Conservation (phyloP, 2,113 vertebrate genomes). For the Phaetusa simplex region DNA sequence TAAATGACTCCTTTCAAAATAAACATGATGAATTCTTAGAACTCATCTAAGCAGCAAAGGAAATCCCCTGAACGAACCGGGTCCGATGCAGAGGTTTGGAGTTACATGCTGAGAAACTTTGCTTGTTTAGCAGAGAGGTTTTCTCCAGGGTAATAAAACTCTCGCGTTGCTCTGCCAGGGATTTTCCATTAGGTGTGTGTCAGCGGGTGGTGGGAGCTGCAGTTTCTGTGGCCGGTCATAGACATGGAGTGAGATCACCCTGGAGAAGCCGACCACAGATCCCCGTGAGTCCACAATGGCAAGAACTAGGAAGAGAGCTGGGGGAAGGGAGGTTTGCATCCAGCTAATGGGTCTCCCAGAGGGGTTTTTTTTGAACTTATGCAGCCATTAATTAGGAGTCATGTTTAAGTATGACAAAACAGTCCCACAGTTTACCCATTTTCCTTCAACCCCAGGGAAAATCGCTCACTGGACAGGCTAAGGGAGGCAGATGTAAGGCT, state of each 20-base stretch:
- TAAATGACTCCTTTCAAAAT: neutral
- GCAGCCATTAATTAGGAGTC: neutral
- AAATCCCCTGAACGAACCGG: neutral
- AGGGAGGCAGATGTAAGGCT: neutral
- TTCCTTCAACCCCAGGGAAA: neutral
- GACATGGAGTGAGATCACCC: neutral
- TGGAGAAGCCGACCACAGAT: neutral
- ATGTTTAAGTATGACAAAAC: neutral
- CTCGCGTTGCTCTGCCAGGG: neutral
- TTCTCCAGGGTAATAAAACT: neutral
- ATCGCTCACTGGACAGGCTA: neutral
- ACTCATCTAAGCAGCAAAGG: neutral
- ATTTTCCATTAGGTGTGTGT: slow-evolving; percentile 2
- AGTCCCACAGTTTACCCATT: neutral
- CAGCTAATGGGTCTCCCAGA: neutral
- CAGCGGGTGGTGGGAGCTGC: neutral
- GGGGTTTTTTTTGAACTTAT: neutral
- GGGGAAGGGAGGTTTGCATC: neutral
- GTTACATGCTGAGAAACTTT: neutral
- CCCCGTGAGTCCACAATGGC: neutral
- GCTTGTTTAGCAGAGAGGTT: neutral
- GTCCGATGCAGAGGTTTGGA: neutral
- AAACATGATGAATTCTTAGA: neutral
- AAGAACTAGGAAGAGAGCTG: neutral
- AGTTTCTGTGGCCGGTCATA: neutral